phyloP scores from a whole-genome alignment of 2,888 invertebrate genomes.

The Tholera decimalis region DNA sequence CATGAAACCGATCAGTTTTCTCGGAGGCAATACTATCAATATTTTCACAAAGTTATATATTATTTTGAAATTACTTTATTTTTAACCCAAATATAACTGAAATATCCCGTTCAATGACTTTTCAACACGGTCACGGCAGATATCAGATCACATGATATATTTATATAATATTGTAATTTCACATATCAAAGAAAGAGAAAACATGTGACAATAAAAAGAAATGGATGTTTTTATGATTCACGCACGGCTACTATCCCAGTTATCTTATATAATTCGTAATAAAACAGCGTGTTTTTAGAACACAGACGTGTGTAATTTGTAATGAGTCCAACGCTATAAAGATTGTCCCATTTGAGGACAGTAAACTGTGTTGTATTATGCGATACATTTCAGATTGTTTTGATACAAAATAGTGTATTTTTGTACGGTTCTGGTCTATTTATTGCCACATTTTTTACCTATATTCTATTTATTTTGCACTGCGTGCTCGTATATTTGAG shows the following conservation, averaged over 20 bases:
- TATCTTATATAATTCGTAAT: conserved; percentile 55
- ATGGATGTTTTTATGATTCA: conserved; percentile 24
- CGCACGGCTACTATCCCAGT: conserved; percentile 14
- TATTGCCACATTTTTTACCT: neutral
- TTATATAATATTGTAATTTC: conserved; percentile 39
- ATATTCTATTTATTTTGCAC: neutral
- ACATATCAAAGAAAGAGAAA: conserved; percentile 35
- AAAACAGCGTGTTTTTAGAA: conserved; percentile 33
- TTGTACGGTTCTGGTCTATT: neutral
- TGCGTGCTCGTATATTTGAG: neutral
- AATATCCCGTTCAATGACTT: conserved; percentile 37
- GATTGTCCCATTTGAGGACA: conserved; percentile 40
- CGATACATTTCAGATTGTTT: conserved; percentile 11
- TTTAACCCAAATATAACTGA: neutral
- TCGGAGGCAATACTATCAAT: neutral
- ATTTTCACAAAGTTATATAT: neutral
- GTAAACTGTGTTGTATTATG: conserved; percentile 32
- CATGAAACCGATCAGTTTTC: neutral
- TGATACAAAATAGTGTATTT: neutral
- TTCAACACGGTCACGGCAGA: conserved; percentile 16
- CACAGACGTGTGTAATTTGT: conserved; percentile 15
- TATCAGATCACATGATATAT: conserved; percentile 23
- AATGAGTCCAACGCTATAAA: conserved; percentile 48
- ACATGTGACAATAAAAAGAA: conserved; percentile 32
- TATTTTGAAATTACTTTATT: conserved; percentile 2